Evolutionary conservation across 2,797 vertebrate genomes (phyloP).

Genomic region (Menidia menidia): DNA sequence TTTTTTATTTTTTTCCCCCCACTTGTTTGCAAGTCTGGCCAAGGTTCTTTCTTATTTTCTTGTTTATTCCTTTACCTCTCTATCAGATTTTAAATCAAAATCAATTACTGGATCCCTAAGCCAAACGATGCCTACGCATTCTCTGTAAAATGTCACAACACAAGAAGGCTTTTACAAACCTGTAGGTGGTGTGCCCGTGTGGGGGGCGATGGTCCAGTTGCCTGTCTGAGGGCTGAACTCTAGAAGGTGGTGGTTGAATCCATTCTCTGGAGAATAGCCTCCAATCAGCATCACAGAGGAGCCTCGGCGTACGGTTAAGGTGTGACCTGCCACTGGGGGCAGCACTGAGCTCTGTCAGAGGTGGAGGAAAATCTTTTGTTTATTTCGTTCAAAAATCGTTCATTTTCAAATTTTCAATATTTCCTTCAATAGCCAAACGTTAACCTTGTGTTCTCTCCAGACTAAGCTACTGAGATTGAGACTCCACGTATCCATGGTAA

Average conservation of each 20-base stretch:
- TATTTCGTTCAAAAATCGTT: background rate
- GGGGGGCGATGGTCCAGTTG: slow-evolving; percentile 86
- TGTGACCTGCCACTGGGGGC: slow-evolving; percentile 89
- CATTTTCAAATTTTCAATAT: background rate
- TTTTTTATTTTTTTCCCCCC: background rate
- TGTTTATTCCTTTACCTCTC: too few relatives aligned
- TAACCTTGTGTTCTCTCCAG: slow-evolving; percentile 90
- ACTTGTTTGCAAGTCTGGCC: background rate
- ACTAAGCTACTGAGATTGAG: slow-evolving; percentile 91
- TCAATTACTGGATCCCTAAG: too few relatives aligned
- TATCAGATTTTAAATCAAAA: too few relatives aligned
- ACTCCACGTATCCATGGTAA: slow-evolving; percentile 89
- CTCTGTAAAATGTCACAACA: background rate
- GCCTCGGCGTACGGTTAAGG: slow-evolving; percentile 86
- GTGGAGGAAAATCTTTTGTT: background rate
- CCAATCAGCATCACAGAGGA: slow-evolving; percentile 89
- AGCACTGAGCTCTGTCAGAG: slow-evolving; percentile 78
- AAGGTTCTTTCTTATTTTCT: background rate
- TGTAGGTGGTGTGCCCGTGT: slow-evolving; percentile 89
- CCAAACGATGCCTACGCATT: too few relatives aligned
- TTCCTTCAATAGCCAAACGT: background rate
- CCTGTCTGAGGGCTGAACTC: slow-evolving; percentile 87
- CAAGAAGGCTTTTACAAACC: slow-evolving; percentile 59
- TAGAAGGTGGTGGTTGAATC: slow-evolving; percentile 91
- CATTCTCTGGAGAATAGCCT: slow-evolving; percentile 92